Evolutionary conservation across 2,797 vertebrate genomes (phyloP), one percentile per base, ranked within the genome.

Genomic region (Sternotherus odoratus): DNA sequence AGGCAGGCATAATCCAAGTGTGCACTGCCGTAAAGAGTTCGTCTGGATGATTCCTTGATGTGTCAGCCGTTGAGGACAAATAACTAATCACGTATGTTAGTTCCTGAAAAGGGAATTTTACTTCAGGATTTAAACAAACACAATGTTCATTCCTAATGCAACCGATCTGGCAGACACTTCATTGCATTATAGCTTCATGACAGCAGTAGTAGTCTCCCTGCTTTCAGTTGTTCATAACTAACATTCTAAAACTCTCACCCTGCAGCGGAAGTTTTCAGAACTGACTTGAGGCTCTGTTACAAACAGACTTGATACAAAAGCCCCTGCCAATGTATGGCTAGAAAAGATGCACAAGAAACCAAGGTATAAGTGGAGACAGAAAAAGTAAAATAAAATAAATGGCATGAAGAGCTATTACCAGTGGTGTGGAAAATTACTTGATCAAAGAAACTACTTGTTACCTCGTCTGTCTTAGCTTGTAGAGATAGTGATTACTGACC

Each of bases 161-260:
- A 87, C 46, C 81, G 86, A 93, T 96, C 91, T 94, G 79, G 93
- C 83, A 96, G 86, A 86, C 63, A 81, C 72, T 82, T 85, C 90
- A 87, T 87, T 77, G 92, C 92, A 88, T 69, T 30, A 82, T 69
- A 90, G 84, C 63, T 95, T 94, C 94, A 93, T 95, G 95, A 95
- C 6, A 89, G 86, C 51, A 66, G 46, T 28, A 36, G 51, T 91
- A 88, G 88, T 92, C 92, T 96, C 85, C 89, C 87, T 72, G 82
- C 84, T 95, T 95, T 90, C 95, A 97, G 94, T 94, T 97, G 91
- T 86, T 94, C 54, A 6, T 95, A 96, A 97, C 96, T 94, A 95
- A 21, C 91, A 94, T n/a, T 89, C 86, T 85, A 85, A 94, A 95
- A 96, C 96, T 96, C 96, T 97, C 96, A 96, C 94, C 89, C 75